Evolutionary conservation across 2,797 vertebrate species (phyloP).

Genomic region (Myripristis jacobus): DNA sequence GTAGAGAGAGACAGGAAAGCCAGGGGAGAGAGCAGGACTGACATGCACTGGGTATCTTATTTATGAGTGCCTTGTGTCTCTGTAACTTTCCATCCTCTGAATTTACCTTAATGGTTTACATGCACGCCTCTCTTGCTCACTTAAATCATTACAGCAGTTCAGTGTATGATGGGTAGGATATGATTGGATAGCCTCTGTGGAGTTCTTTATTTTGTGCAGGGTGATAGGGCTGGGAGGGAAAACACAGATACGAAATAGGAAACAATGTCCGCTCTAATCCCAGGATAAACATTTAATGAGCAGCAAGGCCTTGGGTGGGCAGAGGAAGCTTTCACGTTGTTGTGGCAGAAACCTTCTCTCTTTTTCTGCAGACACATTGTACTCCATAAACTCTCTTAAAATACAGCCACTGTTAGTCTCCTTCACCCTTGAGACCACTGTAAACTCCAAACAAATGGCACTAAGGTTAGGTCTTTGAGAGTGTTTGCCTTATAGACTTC

Average conservation of each 20-base stretch:
- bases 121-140: conserved; percentile 15
- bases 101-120: conserved; percentile 33
- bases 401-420: too few relatives aligned
- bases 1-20: too few relatives aligned
- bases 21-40: too few relatives aligned
- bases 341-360: background rate
- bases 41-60: background rate
- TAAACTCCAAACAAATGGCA: background rate
- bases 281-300: background rate
- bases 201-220: conserved; percentile 3
- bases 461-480: background rate
- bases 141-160: conserved; percentile 23
- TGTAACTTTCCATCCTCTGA: conserved; percentile 11
- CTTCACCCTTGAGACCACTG: background rate
- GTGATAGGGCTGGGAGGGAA: conserved; percentile 1
- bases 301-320: background rate
- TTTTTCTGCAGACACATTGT: too few relatives aligned
- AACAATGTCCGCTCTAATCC: conserved; percentile 13
- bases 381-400: too few relatives aligned
- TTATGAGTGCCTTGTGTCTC: conserved; percentile 2
- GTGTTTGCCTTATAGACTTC: background rate
- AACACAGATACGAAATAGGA: conserved; percentile 4
- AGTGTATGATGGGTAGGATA: conserved; percentile 22
- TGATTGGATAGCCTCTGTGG: conserved; percentile 24
- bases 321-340: background rate